These are phyloP conservation scores for Oryzias sinensis DNA, from an alignment of 2,797 vertebrate genomes.

Conservation along the genomic window DNA sequence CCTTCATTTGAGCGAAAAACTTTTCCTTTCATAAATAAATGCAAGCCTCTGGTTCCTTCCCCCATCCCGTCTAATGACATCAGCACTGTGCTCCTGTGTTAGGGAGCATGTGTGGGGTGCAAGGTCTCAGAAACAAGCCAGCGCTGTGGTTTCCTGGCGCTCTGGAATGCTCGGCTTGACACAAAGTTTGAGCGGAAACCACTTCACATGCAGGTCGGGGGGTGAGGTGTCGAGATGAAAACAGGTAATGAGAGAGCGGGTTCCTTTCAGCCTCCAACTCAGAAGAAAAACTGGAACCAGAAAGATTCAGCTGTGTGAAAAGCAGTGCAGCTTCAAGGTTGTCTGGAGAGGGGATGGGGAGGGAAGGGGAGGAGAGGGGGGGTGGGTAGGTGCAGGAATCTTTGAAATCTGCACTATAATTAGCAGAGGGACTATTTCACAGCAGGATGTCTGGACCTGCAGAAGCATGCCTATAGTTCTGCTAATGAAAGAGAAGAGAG, in stretches of 20 bases:
- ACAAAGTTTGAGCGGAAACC: conserved; percentile 54
- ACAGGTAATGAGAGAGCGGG: neutral
- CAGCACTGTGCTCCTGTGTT: conserved; percentile 33
- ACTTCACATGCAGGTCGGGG: conserved; percentile 38
- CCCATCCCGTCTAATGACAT: conserved; percentile 30
- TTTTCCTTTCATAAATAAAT: conserved; percentile 59
- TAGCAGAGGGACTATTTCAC: conserved; percentile 65
- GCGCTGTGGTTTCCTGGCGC: conserved; percentile 61
- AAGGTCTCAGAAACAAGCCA: conserved; percentile 49
- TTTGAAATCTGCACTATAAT: conserved; percentile 79
- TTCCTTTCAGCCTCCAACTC: neutral
- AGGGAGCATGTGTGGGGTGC: conserved; percentile 45
- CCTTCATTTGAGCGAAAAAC: conserved; percentile 58
- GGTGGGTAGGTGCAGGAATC: conserved; percentile 37
- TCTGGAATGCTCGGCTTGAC: conserved; percentile 66
- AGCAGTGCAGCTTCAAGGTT: conserved; percentile 35
- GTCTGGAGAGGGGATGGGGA: conserved; percentile 41
- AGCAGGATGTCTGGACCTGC: conserved; percentile 70
- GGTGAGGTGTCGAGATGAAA: conserved; percentile 41
- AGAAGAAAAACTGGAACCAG: conserved; percentile 26
- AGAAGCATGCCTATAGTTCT: conserved; percentile 49
- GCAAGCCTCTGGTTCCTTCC: conserved; percentile 11
- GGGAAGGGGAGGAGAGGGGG: conserved; percentile 16
- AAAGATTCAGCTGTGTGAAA: conserved; percentile 33
- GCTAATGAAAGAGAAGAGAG: conserved; percentile 53